These are phyloP conservation scores for Vulpes ferrilata DNA, from an alignment of 2,113 vertebrate species.

Conservation along the genomic window DNA sequence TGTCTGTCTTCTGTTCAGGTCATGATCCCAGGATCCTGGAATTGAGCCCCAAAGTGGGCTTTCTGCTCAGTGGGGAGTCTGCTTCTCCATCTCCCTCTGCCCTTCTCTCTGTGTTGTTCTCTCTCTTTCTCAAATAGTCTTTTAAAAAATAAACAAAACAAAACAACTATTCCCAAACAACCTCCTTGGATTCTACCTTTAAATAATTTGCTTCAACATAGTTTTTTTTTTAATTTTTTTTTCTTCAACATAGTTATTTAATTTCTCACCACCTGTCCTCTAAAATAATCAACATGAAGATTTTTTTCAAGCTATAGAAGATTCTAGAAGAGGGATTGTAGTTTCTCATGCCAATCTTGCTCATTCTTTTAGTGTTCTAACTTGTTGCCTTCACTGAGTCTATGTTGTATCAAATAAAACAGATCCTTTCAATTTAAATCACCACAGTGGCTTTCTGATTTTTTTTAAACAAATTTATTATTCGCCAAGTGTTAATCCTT, in stretches of 20 bases:
- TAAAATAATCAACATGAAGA: background rate
- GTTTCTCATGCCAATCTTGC: background rate
- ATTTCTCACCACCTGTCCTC: background rate
- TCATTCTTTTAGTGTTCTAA: constrained; percentile 37
- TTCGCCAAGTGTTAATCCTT: background rate
- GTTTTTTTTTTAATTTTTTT: background rate
- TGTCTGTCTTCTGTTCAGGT: background rate
- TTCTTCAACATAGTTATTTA: background rate
- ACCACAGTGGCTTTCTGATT: background rate
- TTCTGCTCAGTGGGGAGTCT: background rate
- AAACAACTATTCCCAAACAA: background rate
- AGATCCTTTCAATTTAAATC: background rate
- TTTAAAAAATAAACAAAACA: background rate
- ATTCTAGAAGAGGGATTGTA: constrained; percentile 25
- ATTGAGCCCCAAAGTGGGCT: background rate
- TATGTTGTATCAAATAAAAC: background rate
- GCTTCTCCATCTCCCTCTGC: background rate
- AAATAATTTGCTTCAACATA: constrained; percentile 16
- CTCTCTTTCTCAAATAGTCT: background rate
- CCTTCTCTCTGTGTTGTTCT: background rate
- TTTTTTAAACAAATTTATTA: background rate
- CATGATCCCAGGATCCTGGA: background rate
- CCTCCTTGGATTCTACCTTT: background rate
- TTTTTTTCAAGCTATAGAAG: constrained; percentile 20
- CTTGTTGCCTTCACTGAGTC: background rate